These are phyloP conservation scores for Peromyscus polionotus DNA, from an alignment of 2,113 vertebrate genomes.

Conservation along the genomic window DNA sequence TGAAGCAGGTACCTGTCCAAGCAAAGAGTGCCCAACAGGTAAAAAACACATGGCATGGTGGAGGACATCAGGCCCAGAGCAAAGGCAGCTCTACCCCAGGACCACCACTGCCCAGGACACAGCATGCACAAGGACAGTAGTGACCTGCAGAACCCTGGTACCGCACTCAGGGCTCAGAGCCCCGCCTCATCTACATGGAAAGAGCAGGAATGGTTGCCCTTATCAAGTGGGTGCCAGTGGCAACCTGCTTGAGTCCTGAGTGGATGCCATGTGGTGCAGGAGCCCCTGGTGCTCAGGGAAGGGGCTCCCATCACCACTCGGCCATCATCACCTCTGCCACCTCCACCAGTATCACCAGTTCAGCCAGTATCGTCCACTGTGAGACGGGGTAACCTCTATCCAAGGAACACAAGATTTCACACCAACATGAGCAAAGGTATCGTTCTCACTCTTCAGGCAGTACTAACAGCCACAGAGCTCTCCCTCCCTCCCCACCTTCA, in stretches of 20 bases:
- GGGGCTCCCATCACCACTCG: background rate
- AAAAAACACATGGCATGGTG: rapidly evolving
- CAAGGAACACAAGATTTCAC: background rate
- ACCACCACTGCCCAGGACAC: background rate
- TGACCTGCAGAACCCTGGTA: background rate
- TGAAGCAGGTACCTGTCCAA: rapidly evolving
- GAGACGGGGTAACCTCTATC: background rate
- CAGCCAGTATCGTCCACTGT: no score
- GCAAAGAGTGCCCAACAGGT: no score
- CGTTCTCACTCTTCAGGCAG: rapidly evolving
- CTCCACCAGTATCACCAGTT: no score
- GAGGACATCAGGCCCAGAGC: background rate
- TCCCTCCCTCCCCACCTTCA: background rate
- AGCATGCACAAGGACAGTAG: no score
- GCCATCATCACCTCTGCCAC: background rate
- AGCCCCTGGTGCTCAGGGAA: background rate
- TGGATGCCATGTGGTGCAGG: rapidly evolving
- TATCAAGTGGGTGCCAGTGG: no score
- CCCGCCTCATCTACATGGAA: rapidly evolving
- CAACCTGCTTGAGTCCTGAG: background rate
- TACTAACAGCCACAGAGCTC: background rate
- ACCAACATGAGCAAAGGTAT: background rate
- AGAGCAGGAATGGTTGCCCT: background rate
- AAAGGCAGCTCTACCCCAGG: background rate
- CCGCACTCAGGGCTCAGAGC: no score